Base-by-base conservation (phyloP, 2,113 vertebrate species). In the Nesospiza acunhae region DNA sequence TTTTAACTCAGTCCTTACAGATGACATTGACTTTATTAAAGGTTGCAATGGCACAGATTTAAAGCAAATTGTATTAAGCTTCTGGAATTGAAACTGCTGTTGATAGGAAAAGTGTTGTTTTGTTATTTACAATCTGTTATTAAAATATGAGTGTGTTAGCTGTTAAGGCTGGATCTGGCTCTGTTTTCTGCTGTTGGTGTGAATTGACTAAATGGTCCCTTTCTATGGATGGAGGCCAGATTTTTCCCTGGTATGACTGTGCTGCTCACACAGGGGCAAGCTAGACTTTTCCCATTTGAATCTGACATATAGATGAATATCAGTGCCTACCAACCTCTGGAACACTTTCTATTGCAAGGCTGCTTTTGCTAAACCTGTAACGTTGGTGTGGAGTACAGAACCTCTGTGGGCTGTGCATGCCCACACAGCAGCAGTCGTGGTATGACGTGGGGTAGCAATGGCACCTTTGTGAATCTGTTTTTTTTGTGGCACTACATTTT, bases 21-120 rank as follows among this genome's bases (percentile, higher is more conserved):
- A 75, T 95, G 92, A 95, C 89, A 95, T 94, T 94, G 91, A 93
- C 74, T 94, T 83, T 77, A 68, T 35, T 78, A 87, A 89, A 95
- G 95, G 90, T 87, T 95, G 73, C 63, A 84, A 47, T 63, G 83
- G 82, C 79, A 88, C 75, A 92, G 78, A 82, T 95, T 66, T 93
- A 84, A 89, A 87, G 74, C 39, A 55, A 87, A 70, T 53, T 63
- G 20, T 63, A 72, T 92, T 52, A 87, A 69, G 46, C 53, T 72
- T 81, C 66, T 69, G 59, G 49, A 81, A 84, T 31, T n/a, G 60
- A 37, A 94, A 79, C 44, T 63, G 41, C 73, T 78, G 31, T 87
- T 84, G 60, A 39, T 92, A 60, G 41, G 56, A 52, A 35, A 68
- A 75, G 27, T 53, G 39, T 47, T 94, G 49, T 35, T 93, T 88